Percentiles rank a stretch among this genome's conserved stretches.
phyloP scores from a whole-genome alignment of 2,113 vertebrate species.

The Nicator chloris region DNA sequence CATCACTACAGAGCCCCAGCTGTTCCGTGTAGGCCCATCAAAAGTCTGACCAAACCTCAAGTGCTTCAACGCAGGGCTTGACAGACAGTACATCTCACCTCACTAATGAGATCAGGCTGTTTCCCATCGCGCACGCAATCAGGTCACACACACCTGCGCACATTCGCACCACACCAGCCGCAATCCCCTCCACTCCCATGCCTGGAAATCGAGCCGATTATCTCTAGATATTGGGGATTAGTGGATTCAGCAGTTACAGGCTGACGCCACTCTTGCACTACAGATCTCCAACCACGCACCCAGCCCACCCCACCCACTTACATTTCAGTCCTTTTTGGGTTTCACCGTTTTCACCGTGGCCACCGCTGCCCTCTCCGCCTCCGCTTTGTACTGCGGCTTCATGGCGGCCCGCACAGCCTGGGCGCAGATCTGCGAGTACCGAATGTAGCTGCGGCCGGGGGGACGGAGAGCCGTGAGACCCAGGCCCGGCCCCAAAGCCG shows the following conservation, averaged over 20 bases:
- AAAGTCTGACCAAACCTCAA: neutral
- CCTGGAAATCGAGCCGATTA: neutral
- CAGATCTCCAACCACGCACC: neutral
- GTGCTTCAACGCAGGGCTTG: fast-evolving
- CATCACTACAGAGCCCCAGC: neutral
- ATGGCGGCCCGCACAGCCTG: slow-evolving; percentile 83
- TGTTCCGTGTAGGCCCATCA: fast-evolving
- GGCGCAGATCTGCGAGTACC: slow-evolving; percentile 91
- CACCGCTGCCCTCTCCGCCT: slow-evolving; percentile 77
- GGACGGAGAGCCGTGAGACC: fast-evolving
- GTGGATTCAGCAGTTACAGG: fast-evolving
- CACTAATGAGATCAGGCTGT: fast-evolving
- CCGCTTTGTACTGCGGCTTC: slow-evolving; percentile 81
- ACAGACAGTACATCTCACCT: fast-evolving
- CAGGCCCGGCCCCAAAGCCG: no score
- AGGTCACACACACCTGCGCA: neutral
- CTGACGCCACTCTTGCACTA: neutral
- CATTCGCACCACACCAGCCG: fast-evolving
- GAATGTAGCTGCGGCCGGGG: slow-evolving; percentile 81
- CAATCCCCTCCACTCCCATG: fast-evolving
- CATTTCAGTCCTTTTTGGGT: slow-evolving; percentile 76
- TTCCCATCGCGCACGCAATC: fast-evolving
- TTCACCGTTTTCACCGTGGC: slow-evolving; percentile 81
- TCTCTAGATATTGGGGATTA: fast-evolving
- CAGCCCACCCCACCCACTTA: neutral